Conservation (phyloP, 1,140 invertebrate genomes). For the Lepidostoma basale region DNA sequence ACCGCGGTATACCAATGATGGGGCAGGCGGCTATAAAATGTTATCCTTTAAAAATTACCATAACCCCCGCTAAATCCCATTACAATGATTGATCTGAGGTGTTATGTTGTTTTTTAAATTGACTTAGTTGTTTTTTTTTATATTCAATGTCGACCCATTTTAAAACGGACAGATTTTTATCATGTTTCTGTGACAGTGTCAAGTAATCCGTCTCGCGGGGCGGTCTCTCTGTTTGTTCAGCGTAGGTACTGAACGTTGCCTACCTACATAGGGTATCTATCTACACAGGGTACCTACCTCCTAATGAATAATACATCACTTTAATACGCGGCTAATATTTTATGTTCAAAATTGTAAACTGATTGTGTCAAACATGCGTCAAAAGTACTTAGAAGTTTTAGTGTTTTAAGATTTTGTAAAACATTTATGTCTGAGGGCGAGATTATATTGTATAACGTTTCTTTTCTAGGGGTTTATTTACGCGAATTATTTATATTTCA, state of each 20-base stretch:
- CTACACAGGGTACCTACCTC: too few species aligned
- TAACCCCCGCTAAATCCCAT: slow-evolving; percentile 42
- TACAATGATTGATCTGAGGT: slow-evolving; percentile 45
- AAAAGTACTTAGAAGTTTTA: background rate
- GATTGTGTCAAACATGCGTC: background rate
- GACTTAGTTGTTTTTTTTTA: slow-evolving; percentile 20
- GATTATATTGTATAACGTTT: too few species aligned
- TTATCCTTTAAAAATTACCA: slow-evolving; percentile 44
- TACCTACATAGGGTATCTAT: too few species aligned
- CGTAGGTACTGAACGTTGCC: slow-evolving; percentile 5
- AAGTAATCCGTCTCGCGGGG: slow-evolving; percentile 3
- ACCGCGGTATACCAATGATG: slow-evolving; percentile 7
- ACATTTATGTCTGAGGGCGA: too few species aligned
- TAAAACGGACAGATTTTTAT: slow-evolving; percentile 27
- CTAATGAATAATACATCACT: slow-evolving; percentile 17
- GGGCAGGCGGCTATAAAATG: slow-evolving; percentile 38
- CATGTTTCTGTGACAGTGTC: slow-evolving; percentile 11
- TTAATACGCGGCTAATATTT: too few species aligned
- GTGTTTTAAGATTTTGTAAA: too few species aligned
- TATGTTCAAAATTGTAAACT: background rate
- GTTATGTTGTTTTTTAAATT: slow-evolving; percentile 33
- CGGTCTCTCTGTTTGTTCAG: background rate
- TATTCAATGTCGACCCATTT: slow-evolving; percentile 10
- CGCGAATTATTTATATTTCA: too few species aligned
- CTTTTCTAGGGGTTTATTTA: too few species aligned